Base-by-base conservation (phyloP, 2,797 vertebrate species). In the Corythornis leucogaster region DNA sequence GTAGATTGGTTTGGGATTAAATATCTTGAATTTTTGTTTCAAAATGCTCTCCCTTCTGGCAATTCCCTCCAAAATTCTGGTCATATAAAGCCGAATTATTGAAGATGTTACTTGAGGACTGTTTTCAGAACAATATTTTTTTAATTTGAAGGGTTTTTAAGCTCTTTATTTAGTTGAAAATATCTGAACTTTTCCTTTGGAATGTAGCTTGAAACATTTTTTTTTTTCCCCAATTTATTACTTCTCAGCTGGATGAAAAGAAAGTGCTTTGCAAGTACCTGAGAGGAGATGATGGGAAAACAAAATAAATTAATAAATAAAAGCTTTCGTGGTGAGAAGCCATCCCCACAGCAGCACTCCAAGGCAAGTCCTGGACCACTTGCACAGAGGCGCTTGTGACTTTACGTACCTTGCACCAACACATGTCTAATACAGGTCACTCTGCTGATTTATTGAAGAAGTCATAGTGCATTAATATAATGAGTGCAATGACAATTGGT, bases 11-110 rank as follows among this genome's bases (percentile, higher is more conserved):
- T 33, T 31, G 63, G 63, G 45, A 66, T 74, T 91, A 89, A 91
- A 67, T 80, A 85, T 94, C 87, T 92, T 89, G 87, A 89, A 76
- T 68, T 87, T 91, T 53, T 83, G 48, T 87, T 92, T 85, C 92
- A 87, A 93, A 94, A 95, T 89, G 50, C 69, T 94, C 69, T 96
- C 76, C 89, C 87, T 85, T 94, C 93, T 95, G 94, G 92, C 93
- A 92, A 66, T 85, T 92, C 76, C 58, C 58, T 94, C 58, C 35
- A 87, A 90, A 92, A 40, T 95, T 95, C 73, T 95, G 90, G 92
- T 89, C 86, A 51, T 51, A 77, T 26, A 86, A 94, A 90, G 58
- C 48, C 53, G 33, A 94, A 31, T 94, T 92, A 87, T 40, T 83
- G 81, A 78, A 92, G 90, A 75, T 55, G 51, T 5, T 35, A 71